Percentiles rank a stretch among this genome's conserved stretches.
phyloP scores from a whole-genome alignment of 2,888 invertebrate genomes.

The Hyles lineata region DNA sequence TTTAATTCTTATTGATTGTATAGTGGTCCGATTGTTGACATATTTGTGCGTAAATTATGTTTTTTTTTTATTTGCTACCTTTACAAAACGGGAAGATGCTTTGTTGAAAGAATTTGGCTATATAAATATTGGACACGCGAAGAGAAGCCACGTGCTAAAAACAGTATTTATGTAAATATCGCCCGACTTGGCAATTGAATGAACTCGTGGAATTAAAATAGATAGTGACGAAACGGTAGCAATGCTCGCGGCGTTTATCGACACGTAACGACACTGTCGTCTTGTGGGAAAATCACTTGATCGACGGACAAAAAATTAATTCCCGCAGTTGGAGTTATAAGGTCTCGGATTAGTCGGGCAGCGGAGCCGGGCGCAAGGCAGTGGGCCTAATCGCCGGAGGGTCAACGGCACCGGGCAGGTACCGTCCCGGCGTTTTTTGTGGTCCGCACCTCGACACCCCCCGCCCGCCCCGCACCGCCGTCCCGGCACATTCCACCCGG shows the following conservation, averaged over 20 bases:
- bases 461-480: slow-evolving; percentile 28
- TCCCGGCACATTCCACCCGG: slow-evolving; percentile 47
- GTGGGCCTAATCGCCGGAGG: slow-evolving; percentile 68
- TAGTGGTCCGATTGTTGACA: too few species aligned
- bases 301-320: slow-evolving; percentile 19
- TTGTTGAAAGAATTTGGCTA: not conserved
- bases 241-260: slow-evolving; percentile 5
- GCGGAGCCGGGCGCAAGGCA: slow-evolving; percentile 36
- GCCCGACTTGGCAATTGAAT: slow-evolving; percentile 10
- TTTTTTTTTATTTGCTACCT: too few species aligned
- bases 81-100: too few species aligned
- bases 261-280: slow-evolving; percentile 15
- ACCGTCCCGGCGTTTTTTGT: slow-evolving; percentile 74
- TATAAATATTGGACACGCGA: not conserved
- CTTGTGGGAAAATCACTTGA: slow-evolving; percentile 23
- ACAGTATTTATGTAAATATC: slow-evolving; percentile 15
- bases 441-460: slow-evolving; percentile 46
- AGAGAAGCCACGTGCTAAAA: not conserved
- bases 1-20: not conserved
- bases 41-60: too few species aligned
- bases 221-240: slow-evolving; percentile 24
- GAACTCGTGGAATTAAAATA: slow-evolving; percentile 19
- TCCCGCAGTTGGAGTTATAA: slow-evolving; percentile 7
- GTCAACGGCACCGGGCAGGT: slow-evolving; percentile 80
- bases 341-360: slow-evolving; percentile 24